These are phyloP conservation scores for Phylloscopus collybita DNA, from an alignment of 2,797 vertebrate species.

Conservation along the genomic window DNA sequence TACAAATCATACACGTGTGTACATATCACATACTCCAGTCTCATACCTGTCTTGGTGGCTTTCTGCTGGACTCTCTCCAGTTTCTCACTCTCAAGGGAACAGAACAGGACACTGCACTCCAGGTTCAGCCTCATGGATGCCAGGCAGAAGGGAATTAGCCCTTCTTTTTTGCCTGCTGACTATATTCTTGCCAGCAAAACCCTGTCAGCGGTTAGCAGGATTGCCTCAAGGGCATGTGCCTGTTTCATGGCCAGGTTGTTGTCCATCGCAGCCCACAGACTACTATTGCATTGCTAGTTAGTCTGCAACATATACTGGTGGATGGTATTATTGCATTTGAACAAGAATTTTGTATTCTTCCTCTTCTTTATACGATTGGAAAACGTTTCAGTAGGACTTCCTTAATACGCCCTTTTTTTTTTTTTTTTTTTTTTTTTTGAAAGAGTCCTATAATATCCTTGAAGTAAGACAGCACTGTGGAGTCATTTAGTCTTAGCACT, in stretches of 20 bases:
- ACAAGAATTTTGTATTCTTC: not conserved
- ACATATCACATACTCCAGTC: not conserved
- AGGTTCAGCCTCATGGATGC: not conserved
- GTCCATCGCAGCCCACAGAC: not conserved
- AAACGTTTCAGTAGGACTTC: not conserved
- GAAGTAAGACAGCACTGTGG: not conserved
- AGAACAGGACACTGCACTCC: not conserved
- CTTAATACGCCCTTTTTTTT: not conserved
- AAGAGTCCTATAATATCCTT: not conserved
- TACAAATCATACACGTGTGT: not conserved
- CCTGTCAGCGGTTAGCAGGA: no score
- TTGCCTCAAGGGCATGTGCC: rapidly evolving
- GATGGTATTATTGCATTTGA: not conserved
- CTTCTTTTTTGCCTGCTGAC: not conserved
- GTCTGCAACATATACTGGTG: not conserved
- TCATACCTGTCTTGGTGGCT: not conserved
- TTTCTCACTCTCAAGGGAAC: not conserved
- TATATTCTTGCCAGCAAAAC: not conserved
- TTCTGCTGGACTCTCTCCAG: not conserved
- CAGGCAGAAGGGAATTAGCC: not conserved
- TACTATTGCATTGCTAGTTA: not conserved
- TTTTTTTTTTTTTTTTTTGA: not conserved
- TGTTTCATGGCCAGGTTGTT: not conserved
- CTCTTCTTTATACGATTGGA: not conserved
- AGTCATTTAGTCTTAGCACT: not conserved